phyloP scores from a whole-genome alignment of 2,888 invertebrate genomes.

The Drosophila hamatofila region DNA sequence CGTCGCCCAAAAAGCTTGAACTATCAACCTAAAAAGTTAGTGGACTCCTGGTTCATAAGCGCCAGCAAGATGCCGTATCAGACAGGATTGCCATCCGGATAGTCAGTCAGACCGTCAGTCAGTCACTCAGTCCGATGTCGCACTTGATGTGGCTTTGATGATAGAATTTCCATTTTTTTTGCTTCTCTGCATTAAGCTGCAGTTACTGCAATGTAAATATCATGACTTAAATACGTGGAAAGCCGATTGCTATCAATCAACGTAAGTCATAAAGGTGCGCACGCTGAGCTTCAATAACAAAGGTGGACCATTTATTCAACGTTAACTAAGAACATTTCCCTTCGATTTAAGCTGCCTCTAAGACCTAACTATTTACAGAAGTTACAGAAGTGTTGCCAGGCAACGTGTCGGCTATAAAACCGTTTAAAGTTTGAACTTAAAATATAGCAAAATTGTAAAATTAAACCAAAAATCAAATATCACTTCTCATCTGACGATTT shows the following conservation, averaged over 20 bases:
- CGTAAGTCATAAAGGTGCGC: constrained; percentile 8
- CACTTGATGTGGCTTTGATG: constrained; percentile 28
- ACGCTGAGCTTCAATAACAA: constrained; percentile 4
- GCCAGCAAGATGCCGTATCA: constrained; percentile 43
- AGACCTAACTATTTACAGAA: neutral
- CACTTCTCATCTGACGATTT: neutral
- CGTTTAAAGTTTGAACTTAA: neutral
- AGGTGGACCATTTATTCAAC: neutral
- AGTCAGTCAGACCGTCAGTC: constrained; percentile 1
- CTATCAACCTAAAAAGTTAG: constrained; percentile 71
- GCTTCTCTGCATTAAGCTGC: constrained; percentile 31
- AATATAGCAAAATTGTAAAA: neutral
- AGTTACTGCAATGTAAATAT: constrained; percentile 36
- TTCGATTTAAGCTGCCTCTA: neutral
- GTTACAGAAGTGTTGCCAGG: neutral
- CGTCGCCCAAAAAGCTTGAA: constrained; percentile 51
- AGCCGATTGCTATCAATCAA: constrained; percentile 68
- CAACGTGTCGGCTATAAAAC: neutral
- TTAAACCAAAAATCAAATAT: neutral
- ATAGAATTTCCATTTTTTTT: constrained; percentile 1
- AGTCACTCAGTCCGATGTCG: neutral
- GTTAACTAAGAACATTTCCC: neutral
- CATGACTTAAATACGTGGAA: constrained; percentile 34
- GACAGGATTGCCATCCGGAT: constrained; percentile 34
- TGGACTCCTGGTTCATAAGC: constrained; percentile 35